These are phyloP conservation scores for Sisyra terminalis DNA, from an alignment of 2,888 invertebrate genomes.

Conservation along the genomic window DNA sequence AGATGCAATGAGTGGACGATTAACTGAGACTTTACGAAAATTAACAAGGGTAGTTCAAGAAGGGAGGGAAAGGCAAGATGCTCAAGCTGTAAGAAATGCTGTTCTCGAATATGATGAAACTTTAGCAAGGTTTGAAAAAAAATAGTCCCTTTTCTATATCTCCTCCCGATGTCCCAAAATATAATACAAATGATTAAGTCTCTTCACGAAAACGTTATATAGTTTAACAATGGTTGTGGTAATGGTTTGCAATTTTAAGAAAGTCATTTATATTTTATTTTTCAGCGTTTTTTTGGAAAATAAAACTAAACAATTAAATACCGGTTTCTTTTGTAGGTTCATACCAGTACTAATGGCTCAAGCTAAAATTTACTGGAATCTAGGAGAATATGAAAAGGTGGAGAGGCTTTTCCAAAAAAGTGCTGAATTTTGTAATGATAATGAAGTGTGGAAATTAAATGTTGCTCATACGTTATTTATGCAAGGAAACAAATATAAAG, in stretches of 20 bases:
- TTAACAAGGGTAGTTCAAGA: slow-evolving; percentile 90
- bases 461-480: slow-evolving; percentile 98
- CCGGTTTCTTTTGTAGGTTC: slow-evolving; percentile 59
- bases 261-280: no score
- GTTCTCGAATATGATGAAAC: slow-evolving; percentile 85
- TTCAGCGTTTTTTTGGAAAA: no score
- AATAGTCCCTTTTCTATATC: no score
- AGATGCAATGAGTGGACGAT: slow-evolving; percentile 81
- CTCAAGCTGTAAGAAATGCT: slow-evolving; percentile 74
- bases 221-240: no score
- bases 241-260: no score
- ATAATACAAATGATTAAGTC: no score
- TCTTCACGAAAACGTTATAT: no score
- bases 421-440: slow-evolving; percentile 95
- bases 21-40: slow-evolving; percentile 79
- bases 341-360: slow-evolving; percentile 98
- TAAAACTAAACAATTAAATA: no score
- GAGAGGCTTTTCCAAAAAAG: slow-evolving; percentile 94
- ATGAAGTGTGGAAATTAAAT: slow-evolving; percentile 93
- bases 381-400: slow-evolving; percentile 88
- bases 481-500: slow-evolving; percentile 98
- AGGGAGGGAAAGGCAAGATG: slow-evolving; percentile 74
- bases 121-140: slow-evolving; percentile 40
- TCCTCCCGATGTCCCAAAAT: no score
- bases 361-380: slow-evolving; percentile 97